A percentile compares a stretch with the other conserved stretches of the same genome.
Conservation (phyloP, 1,140 invertebrate species). For the Adoxophyes honmai region DNA sequence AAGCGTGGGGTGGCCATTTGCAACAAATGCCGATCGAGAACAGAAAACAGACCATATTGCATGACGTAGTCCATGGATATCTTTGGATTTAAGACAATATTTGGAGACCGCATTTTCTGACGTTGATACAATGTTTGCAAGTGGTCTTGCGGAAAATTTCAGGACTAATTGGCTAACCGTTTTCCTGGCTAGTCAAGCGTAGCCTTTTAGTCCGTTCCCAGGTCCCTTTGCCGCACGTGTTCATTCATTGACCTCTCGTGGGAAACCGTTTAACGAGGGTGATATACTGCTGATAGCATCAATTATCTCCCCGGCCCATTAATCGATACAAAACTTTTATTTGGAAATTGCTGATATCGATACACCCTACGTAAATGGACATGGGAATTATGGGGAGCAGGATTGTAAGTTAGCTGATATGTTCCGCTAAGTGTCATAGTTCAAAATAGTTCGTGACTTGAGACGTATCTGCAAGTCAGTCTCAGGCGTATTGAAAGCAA, state of each 20-base stretch:
- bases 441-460: too few relatives aligned
- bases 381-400: slow-evolving; percentile 4
- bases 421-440: too few relatives aligned
- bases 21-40: too few relatives aligned
- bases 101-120: too few relatives aligned
- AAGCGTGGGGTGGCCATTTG: too few relatives aligned
- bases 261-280: slow-evolving; percentile 66
- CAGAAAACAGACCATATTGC: too few relatives aligned
- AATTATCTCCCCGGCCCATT: slow-evolving; percentile 49
- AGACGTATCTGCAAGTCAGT: too few relatives aligned
- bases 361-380: background rate
- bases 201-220: background rate
- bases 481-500: slow-evolving; percentile 37
- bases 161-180: background rate
- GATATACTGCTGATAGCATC: slow-evolving; percentile 48
- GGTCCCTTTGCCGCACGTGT: background rate
- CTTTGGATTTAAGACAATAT: too few relatives aligned
- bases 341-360: slow-evolving; percentile 30
- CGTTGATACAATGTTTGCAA: too few relatives aligned
- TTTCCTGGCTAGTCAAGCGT: background rate
- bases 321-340: slow-evolving; percentile 34
- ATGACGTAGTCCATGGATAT: background rate
- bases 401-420: too few relatives aligned
- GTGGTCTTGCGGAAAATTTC: too few relatives aligned
- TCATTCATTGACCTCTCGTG: slow-evolving; percentile 26